These are phyloP conservation scores for Perca fluviatilis DNA, from an alignment of 2,113 vertebrate species.

Conservation along the genomic window DNA sequence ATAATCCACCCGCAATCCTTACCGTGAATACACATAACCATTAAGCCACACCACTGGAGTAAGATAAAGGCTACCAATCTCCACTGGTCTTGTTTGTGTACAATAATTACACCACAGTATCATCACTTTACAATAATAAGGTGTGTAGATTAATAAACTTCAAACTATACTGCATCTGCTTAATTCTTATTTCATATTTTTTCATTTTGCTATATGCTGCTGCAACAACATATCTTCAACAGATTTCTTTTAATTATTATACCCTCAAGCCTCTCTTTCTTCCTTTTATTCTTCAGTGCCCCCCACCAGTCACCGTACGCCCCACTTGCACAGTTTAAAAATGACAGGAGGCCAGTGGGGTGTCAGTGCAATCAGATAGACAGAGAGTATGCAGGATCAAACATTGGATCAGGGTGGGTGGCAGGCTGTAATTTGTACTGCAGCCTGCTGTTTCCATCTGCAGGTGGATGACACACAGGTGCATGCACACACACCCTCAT, in stretches of 20 bases:
- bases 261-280: neutral
- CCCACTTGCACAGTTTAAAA: constrained; percentile 48
- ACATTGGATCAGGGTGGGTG: constrained; percentile 50
- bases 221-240: constrained; percentile 2
- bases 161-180: neutral
- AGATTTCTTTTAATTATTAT: neutral
- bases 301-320: neutral
- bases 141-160: neutral
- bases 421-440: constrained; percentile 76
- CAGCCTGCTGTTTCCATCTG: constrained; percentile 67
- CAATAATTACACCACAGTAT: neutral
- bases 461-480: constrained; percentile 54
- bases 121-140: constrained; percentile 9
- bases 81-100: constrained; percentile 3
- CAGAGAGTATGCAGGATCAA: constrained; percentile 54
- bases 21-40: neutral
- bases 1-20: no score
- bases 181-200: neutral
- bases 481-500: constrained; percentile 3
- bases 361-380: constrained; percentile 56
- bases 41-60: neutral
- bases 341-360: constrained; percentile 53
- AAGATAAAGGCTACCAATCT: neutral
- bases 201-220: neutral
- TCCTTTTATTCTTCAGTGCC: constrained; percentile 8